Percentiles rank a stretch among this genome's conserved stretches.
phyloP scores from a whole-genome alignment of 2,113 vertebrate genomes.

The Colius striatus region DNA sequence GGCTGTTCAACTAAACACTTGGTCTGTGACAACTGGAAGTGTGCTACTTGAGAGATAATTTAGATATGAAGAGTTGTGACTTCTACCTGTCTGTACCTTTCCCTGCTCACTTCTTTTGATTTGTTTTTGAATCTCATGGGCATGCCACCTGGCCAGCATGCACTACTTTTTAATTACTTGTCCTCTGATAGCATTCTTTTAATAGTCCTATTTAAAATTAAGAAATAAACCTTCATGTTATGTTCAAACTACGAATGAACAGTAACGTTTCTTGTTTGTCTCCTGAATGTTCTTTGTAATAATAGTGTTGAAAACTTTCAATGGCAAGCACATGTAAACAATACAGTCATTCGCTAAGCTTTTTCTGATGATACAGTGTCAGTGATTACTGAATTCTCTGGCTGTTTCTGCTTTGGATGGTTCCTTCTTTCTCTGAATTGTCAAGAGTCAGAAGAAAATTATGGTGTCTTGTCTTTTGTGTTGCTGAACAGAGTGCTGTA shows the following conservation, averaged over 20 bases:
- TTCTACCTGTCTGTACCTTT: not conserved
- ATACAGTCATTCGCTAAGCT: not conserved
- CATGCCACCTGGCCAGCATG: not conserved
- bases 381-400: not conserved
- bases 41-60: not conserved
- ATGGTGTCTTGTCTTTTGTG: not conserved
- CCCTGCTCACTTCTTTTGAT: not conserved
- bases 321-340: accelerated
- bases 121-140: not conserved
- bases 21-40: not conserved
- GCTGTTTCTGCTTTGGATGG: not conserved
- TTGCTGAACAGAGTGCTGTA: not conserved
- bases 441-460: not conserved
- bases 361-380: not conserved
- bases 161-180: not conserved
- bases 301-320: not conserved
- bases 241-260: not conserved
- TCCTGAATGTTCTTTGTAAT: not conserved
- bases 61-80: not conserved
- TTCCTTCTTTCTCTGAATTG: slow-evolving; percentile 2
- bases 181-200: not conserved
- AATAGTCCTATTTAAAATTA: not conserved
- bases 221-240: not conserved
- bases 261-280: not conserved
- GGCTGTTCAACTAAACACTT: not conserved